These are phyloP conservation scores for Pipra filicauda DNA, from an alignment of 2,113 vertebrate species.

Conservation along the genomic window DNA sequence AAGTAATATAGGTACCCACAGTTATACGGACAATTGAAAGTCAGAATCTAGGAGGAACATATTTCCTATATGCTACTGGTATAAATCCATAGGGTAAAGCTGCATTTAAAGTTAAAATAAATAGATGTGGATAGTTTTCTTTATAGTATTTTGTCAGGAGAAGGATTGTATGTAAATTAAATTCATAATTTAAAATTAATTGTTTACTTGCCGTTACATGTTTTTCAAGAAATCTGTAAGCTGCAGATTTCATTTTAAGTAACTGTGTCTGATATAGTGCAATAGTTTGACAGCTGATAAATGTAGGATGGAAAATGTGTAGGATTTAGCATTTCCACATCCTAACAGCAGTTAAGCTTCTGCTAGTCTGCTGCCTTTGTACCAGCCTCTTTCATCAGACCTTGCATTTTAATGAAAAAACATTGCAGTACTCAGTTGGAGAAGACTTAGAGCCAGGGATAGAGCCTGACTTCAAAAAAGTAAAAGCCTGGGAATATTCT, in stretches of 20 bases:
- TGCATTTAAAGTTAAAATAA: background rate
- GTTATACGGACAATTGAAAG: background rate
- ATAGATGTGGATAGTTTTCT: background rate
- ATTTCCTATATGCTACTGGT: background rate
- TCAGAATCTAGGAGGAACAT: background rate
- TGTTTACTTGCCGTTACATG: background rate
- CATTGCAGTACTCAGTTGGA: background rate
- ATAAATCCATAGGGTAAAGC: background rate
- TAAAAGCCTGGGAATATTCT: background rate
- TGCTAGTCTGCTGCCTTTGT: background rate
- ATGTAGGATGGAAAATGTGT: background rate
- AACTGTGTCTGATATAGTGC: background rate
- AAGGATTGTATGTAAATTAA: background rate
- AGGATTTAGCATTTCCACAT: conserved; percentile 1
- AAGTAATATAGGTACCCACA: background rate
- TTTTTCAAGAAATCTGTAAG: background rate
- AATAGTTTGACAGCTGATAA: background rate
- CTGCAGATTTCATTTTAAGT: background rate
- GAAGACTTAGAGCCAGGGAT: background rate
- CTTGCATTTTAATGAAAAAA: background rate
- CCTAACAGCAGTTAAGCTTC: background rate
- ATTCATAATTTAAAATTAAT: background rate
- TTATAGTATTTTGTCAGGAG: background rate
- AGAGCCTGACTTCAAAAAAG: background rate
- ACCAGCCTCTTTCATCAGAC: background rate